phyloP scores from a whole-genome alignment of 2,797 vertebrate species.

The Sus cebifrons region DNA sequence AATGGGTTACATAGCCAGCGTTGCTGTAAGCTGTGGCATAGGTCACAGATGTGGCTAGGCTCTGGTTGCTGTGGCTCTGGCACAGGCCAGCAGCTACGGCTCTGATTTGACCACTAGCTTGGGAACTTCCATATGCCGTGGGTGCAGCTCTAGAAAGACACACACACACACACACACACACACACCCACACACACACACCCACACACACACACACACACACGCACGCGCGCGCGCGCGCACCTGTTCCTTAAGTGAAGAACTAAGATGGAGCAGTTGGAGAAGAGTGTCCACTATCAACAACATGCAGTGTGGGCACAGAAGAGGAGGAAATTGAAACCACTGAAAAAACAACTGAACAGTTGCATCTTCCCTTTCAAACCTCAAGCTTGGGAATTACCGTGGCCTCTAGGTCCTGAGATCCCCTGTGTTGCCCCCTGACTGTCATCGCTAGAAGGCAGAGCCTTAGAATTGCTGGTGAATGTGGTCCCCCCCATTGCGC shows the following conservation, averaged over 20 bases:
- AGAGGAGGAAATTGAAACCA: background rate
- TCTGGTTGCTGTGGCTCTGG: too few species aligned
- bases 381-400: background rate
- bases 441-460: background rate
- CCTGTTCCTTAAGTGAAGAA: background rate
- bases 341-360: background rate
- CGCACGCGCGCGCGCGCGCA: too few species aligned
- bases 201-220: too few species aligned
- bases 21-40: too few species aligned
- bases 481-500: background rate
- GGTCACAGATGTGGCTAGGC: too few species aligned
- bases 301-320: background rate
- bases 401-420: conserved; percentile 2
- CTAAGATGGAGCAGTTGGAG: background rate
- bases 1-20: too few species aligned
- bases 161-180: too few species aligned
- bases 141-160: too few species aligned
- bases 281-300: background rate
- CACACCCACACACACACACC: too few species aligned
- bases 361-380: background rate
- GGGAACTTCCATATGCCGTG: too few species aligned
- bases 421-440: background rate
- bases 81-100: too few species aligned
- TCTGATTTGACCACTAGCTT: too few species aligned
- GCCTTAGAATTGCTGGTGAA: background rate